Evolutionary conservation across 2,113 vertebrate species (phyloP).

Genomic region (Phalacrocorax brasilianus): DNA sequence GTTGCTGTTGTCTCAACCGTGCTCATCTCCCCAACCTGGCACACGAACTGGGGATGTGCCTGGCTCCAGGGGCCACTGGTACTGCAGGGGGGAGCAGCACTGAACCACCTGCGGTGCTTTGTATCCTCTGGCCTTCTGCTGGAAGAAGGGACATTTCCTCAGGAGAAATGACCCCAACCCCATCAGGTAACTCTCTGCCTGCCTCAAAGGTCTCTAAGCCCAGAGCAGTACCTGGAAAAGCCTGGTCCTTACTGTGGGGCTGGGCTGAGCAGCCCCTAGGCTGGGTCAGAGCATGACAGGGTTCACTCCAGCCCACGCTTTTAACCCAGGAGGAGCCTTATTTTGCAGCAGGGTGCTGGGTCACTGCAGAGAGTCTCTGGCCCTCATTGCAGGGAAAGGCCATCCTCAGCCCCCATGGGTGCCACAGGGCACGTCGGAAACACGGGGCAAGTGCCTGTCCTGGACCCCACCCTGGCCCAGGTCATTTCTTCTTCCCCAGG

Average conservation of each 20-base stretch:
- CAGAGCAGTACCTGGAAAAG: background rate
- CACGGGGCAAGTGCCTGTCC: fast-evolving
- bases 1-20: background rate
- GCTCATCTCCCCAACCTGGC: background rate
- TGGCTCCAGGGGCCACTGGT: background rate
- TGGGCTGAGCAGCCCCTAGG: background rate
- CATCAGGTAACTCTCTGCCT: fast-evolving
- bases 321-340: background rate
- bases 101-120: background rate
- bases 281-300: background rate
- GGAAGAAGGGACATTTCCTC: background rate
- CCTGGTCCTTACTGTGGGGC: fast-evolving
- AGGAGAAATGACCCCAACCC: fast-evolving
- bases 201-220: background rate
- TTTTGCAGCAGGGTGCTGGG: background rate
- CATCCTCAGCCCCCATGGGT: fast-evolving
- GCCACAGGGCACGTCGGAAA: fast-evolving
- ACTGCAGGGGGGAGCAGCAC: background rate
- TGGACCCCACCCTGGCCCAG: fast-evolving
- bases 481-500: background rate
- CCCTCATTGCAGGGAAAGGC: background rate
- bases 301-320: background rate
- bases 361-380: background rate
- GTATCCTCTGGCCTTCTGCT: background rate
- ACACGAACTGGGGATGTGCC: fast-evolving